Evolutionary conservation across 2,113 vertebrate genomes (phyloP).

Genomic region (Himantopus leucocephalus): DNA sequence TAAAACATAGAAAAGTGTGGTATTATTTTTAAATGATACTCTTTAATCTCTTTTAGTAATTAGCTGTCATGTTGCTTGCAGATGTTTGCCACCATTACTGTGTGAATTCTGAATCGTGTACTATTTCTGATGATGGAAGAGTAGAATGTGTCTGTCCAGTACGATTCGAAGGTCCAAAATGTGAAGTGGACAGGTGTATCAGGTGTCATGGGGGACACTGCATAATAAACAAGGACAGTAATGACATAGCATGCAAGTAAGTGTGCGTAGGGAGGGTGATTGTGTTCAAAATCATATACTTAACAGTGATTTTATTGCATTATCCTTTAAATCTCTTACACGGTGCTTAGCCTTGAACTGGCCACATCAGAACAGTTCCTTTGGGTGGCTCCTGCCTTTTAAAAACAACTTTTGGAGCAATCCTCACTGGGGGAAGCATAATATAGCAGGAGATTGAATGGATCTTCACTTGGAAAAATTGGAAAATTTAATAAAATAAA

Average conservation of each 20-base stretch:
- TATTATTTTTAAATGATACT: background rate
- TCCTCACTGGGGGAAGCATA: background rate
- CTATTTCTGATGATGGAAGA: conserved; percentile 83
- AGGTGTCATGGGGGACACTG: conserved; percentile 92
- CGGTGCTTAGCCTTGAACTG: rapidly evolving
- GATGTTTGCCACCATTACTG: conserved; percentile 97
- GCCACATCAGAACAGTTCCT: background rate
- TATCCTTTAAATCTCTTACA: rapidly evolving
- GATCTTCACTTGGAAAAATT: background rate
- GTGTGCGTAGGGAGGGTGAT: background rate
- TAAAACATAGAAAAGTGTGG: background rate
- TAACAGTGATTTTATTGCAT: rapidly evolving
- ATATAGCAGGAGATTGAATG: background rate
- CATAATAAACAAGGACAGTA: conserved; percentile 83
- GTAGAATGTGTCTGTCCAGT: conserved; percentile 91
- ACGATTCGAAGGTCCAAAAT: conserved; percentile 90
- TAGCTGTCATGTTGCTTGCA: conserved; percentile 45
- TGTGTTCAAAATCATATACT: rapidly evolving
- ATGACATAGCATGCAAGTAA: conserved; percentile 94
- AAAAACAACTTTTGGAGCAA: background rate
- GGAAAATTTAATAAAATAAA: background rate
- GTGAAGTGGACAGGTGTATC: conserved; percentile 91
- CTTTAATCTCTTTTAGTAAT: background rate
- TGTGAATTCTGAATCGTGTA: conserved; percentile 93
- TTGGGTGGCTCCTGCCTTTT: background rate